Evolutionary conservation across 2,888 invertebrate genomes (phyloP).

Genomic region (Keiferia lycopersicella): DNA sequence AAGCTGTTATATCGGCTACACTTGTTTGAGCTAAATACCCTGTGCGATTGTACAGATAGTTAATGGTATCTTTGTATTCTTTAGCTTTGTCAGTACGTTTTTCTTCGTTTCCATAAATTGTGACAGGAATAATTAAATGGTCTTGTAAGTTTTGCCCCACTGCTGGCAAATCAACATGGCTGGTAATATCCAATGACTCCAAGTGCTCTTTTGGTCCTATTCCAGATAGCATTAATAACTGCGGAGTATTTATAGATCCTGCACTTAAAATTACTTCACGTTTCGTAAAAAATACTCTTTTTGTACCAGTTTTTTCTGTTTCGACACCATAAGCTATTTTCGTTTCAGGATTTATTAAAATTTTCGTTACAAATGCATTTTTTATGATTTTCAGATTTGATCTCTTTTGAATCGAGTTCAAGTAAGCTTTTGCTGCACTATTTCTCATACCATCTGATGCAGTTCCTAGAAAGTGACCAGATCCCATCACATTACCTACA

Average conservation of each 20-base stretch:
- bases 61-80: constrained; percentile 43
- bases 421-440: constrained; percentile 73
- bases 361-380: constrained; percentile 69
- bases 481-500: constrained; percentile 60
- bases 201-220: constrained; percentile 61
- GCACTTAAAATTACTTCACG: constrained; percentile 72
- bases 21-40: constrained; percentile 65
- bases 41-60: constrained; percentile 63
- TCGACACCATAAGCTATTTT: constrained; percentile 62
- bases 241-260: constrained; percentile 68
- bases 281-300: constrained; percentile 40
- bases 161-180: constrained; percentile 50
- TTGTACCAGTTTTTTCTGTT: constrained; percentile 42
- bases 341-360: constrained; percentile 67
- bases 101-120: constrained; percentile 41
- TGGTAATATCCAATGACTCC: constrained; percentile 52
- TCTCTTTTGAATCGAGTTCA: constrained; percentile 48
- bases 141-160: constrained; percentile 69
- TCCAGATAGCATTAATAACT: constrained; percentile 72
- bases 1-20: constrained; percentile 84
- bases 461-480: constrained; percentile 64
- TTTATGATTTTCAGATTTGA: constrained; percentile 63
- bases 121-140: constrained; percentile 56
- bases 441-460: constrained; percentile 65
- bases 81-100: constrained; percentile 40